These are phyloP conservation scores for Sus cebifrons DNA, from an alignment of 2,797 vertebrate species.

Conservation along the genomic window DNA sequence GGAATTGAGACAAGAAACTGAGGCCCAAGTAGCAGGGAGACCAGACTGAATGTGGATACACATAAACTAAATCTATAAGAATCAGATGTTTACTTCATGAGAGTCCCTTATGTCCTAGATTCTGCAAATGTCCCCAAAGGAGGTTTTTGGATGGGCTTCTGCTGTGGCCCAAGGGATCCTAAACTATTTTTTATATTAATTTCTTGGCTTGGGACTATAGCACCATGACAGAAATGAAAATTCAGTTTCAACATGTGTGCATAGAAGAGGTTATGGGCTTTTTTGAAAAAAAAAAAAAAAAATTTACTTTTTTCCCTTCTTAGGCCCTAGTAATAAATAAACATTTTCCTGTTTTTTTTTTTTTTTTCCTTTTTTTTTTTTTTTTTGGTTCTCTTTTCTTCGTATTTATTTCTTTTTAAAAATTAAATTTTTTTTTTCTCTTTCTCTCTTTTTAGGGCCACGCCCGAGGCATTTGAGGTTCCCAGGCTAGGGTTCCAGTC, in stretches of 20 bases:
- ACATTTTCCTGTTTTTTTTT: neutral
- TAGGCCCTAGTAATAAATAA: neutral
- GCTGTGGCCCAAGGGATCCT: neutral
- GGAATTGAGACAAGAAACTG: neutral
- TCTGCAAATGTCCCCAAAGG: neutral
- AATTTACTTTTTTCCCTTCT: neutral
- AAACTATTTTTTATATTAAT: neutral
- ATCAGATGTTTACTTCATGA: neutral
- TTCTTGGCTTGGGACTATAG: neutral
- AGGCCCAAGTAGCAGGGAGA: neutral
- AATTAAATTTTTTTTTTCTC: no score
- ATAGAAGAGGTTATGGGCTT: neutral
- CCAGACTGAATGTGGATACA: neutral
- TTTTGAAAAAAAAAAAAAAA: neutral
- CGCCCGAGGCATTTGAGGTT: no score
- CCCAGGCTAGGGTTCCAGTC: no score
- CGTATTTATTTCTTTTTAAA: no score
- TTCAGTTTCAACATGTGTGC: neutral
- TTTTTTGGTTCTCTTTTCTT: no score
- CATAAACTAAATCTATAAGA: neutral
- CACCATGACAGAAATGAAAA: neutral
- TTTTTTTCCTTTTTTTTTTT: no score
- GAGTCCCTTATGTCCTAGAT: neutral
- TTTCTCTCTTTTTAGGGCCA: no score
- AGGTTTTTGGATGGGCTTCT: neutral